Evolutionary conservation across 1,140 invertebrate species (phyloP), one percentile per base, ranked within the genome.

Genomic region (Zaprionus tsacasi): DNA sequence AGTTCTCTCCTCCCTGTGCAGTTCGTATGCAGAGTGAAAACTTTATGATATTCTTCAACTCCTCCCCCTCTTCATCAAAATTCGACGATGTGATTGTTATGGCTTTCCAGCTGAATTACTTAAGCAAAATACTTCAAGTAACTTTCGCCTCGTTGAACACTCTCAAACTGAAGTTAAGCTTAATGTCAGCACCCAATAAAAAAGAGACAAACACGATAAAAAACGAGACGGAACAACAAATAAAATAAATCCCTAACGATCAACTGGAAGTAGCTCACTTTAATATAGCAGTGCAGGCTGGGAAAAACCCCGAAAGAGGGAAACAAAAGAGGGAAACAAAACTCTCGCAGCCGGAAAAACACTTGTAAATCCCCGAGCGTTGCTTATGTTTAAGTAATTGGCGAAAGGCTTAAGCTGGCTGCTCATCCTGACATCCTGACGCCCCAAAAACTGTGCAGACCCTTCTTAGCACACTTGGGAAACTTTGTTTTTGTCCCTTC

Each of bases 331-430:
- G n/a, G 13, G 17, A 30, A 30, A 67, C 30, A 68, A 74, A 74
- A 65, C 65, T 70, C 43, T 30, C 4, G 27, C 27, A 70, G 72
- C 60, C 17, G 61, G 61, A 68, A 81, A 78, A 86, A 86, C 67
- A 86, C 82, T 86, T 86, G 75, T 76, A 87, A 82, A 73, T 88
- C 83, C 83, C 80, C 58, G 6, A 64, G 61, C 78, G 74, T 79
- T 78, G 74, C 83, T 87, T 87, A 89, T 87, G 83, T 83, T 87
- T 83, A 87, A 87, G 83, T 88, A 87, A 87, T 87, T 87, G 83
- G 85, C 66, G 76, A 89, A 87, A 77, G 80, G 85, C 79, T 87
- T 87, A 71, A 78, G 70, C 82, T 61, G 71, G 45, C 15, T 76
- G 35, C 70, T 50, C 56, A 38, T 59, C 27, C 54, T 33, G 56